Percentiles rank a stretch among this genome's conserved stretches.
These are phyloP conservation scores for Indri indri DNA, from an alignment of 2,113 vertebrate genomes.

Conservation along the genomic window DNA sequence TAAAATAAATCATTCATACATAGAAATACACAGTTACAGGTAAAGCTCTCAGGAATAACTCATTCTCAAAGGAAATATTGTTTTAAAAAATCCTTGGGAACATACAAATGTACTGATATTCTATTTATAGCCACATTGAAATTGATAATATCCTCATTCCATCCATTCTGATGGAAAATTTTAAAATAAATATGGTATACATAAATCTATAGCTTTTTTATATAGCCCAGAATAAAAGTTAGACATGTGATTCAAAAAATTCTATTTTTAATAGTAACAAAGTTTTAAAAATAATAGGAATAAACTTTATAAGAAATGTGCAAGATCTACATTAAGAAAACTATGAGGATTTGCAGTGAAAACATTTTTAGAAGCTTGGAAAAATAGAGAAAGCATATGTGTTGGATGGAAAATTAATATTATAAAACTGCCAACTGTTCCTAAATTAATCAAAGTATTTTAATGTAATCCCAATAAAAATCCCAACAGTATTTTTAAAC, in stretches of 20 bases:
- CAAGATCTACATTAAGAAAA: conserved; percentile 40
- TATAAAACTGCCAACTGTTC: not conserved
- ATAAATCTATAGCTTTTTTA: not conserved
- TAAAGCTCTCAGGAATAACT: conserved; percentile 11
- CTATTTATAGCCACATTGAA: not conserved
- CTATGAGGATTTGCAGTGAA: not conserved
- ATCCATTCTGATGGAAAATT: not conserved
- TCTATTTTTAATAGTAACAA: not conserved
- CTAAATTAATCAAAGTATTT: conserved; percentile 55
- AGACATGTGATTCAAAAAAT: not conserved
- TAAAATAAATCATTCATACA: not conserved
- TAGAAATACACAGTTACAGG: not conserved
- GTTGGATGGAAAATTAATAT: conserved; percentile 32
- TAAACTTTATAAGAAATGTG: conserved; percentile 27
- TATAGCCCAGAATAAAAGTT: not conserved
- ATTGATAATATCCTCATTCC: not conserved
- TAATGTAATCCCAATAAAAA: not conserved
- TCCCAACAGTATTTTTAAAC: not conserved
- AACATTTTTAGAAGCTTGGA: not conserved
- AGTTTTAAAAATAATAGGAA: not conserved
- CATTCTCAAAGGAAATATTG: not conserved
- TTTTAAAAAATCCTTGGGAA: conserved; percentile 19
- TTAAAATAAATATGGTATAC: not conserved
- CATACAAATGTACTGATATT: not conserved
- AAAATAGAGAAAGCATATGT: conserved; percentile 34